These are phyloP conservation scores for Adelges cooleyi DNA, from an alignment of 1,140 invertebrate species.

Conservation along the genomic window DNA sequence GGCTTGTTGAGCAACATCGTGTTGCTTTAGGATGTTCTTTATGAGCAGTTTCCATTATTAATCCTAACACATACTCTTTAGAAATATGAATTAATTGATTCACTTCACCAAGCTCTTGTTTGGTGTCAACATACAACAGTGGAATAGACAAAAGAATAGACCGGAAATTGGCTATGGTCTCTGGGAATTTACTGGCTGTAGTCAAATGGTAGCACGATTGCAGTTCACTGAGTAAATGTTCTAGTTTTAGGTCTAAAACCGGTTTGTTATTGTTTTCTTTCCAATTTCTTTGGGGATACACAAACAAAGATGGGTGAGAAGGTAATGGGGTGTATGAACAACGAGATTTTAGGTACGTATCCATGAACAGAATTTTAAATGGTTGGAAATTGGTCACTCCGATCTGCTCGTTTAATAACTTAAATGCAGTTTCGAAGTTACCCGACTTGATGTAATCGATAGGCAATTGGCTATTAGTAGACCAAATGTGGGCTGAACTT, in stretches of 20 bases:
- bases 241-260: constrained; percentile 62
- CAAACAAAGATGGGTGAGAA: constrained; percentile 61
- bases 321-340: constrained; percentile 69
- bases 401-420: constrained; percentile 67
- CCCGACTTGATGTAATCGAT: constrained; percentile 90
- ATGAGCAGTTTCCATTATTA: constrained; percentile 84
- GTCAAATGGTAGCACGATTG: constrained; percentile 85
- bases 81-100: constrained; percentile 88
- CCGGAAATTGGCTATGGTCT: constrained; percentile 83
- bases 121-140: constrained; percentile 82
- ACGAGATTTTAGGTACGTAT: constrained; percentile 59
- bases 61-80: constrained; percentile 82
- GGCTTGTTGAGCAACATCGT: constrained; percentile 85
- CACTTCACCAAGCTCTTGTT: constrained; percentile 80
- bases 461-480: constrained; percentile 71
- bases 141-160: constrained; percentile 74
- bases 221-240: constrained; percentile 47
- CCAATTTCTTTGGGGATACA: constrained; percentile 80
- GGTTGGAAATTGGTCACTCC: constrained; percentile 84
- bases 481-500: constrained; percentile 58
- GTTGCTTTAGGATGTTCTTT: constrained; percentile 83
- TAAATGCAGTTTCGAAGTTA: constrained; percentile 84
- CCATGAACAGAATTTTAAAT: constrained; percentile 69
- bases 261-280: constrained; percentile 73
- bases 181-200: constrained; percentile 90